These are phyloP conservation scores for Mareca penelope DNA, from an alignment of 2,797 vertebrate species.

Conservation along the genomic window DNA sequence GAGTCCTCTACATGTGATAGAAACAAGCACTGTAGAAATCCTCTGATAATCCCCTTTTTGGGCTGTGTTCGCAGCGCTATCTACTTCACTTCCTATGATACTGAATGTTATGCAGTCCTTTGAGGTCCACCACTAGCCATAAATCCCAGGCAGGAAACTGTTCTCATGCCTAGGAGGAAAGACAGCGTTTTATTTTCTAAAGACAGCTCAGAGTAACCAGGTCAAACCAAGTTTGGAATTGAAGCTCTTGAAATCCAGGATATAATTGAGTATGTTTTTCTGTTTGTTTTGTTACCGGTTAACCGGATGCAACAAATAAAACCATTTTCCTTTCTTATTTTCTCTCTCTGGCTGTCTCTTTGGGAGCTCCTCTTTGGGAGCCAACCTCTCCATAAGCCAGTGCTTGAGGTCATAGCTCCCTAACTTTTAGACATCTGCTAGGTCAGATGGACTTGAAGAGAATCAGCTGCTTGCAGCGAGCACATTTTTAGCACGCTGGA, in stretches of 20 bases:
- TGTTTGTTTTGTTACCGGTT: slow-evolving; percentile 61
- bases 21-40: background rate
- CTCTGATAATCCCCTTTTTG: slow-evolving; percentile 39
- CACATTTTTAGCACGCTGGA: background rate
- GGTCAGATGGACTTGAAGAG: slow-evolving; percentile 33
- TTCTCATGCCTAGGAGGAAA: slow-evolving; percentile 52
- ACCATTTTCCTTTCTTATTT: slow-evolving; percentile 46
- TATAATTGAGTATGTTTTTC: slow-evolving; percentile 51
- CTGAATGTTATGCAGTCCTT: slow-evolving; percentile 35
- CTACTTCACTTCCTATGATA: slow-evolving; percentile 43
- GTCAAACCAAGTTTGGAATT: slow-evolving; percentile 65
- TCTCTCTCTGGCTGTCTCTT: slow-evolving; percentile 38
- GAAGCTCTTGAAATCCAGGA: slow-evolving; percentile 60
- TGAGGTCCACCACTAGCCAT: slow-evolving; percentile 48
- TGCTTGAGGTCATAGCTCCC: slow-evolving; percentile 56
- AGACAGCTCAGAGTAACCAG: slow-evolving; percentile 47
- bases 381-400: slow-evolving; percentile 28
- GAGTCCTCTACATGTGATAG: background rate
- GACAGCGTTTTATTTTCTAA: slow-evolving; percentile 62
- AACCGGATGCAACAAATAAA: slow-evolving; percentile 67
- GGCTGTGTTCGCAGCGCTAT: slow-evolving; percentile 10
- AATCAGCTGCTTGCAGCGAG: slow-evolving; percentile 53
- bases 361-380: slow-evolving; percentile 48
- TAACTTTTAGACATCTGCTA: slow-evolving; percentile 48
- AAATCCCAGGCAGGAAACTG: slow-evolving; percentile 71